phyloP scores from a whole-genome alignment of 2,113 vertebrate genomes.

The Thoracochromis brauschi region DNA sequence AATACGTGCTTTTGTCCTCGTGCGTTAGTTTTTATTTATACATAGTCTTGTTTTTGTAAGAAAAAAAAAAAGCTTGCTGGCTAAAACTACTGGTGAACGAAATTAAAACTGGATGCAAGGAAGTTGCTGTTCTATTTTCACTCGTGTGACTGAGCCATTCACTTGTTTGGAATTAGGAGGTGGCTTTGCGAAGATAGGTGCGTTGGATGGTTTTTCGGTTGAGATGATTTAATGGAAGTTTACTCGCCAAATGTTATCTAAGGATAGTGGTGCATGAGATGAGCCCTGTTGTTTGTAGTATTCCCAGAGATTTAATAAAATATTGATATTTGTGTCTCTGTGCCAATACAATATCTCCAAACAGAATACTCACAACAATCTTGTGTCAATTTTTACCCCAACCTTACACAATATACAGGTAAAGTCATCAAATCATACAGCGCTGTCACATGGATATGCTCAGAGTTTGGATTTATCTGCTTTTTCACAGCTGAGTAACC shows the following conservation, averaged over 20 bases:
- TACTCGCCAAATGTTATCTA: not conserved
- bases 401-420: not conserved
- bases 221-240: not conserved
- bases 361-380: not conserved
- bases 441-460: not conserved
- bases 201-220: not conserved
- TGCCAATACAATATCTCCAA: not conserved
- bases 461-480: not conserved
- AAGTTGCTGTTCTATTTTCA: not conserved
- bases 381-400: not conserved
- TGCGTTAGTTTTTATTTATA: not conserved
- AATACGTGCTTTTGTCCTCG: accelerated
- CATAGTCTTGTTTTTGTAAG: not conserved
- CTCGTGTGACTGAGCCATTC: not conserved
- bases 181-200: not conserved
- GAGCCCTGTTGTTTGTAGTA: not conserved
- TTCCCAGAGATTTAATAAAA: not conserved
- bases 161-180: not conserved
- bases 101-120: not conserved
- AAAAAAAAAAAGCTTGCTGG: not conserved
- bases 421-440: not conserved
- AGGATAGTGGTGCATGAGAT: not conserved
- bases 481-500: not conserved
- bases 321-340: not conserved
- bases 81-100: not conserved